These are phyloP conservation scores for Drosophila arawakana DNA, from an alignment of 1,140 invertebrate species.

Conservation along the genomic window DNA sequence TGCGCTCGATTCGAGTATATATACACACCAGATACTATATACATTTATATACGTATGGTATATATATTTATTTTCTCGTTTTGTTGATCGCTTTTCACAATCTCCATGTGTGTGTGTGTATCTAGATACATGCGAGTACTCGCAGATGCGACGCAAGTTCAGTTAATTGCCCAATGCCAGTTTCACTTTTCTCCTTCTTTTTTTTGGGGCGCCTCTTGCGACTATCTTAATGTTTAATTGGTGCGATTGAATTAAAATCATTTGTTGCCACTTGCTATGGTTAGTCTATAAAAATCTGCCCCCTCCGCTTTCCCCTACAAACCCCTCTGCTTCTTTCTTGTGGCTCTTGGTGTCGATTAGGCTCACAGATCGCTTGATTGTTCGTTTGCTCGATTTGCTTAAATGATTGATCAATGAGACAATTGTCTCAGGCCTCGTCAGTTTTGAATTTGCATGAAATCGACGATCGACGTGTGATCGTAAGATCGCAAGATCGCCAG, in stretches of 20 bases:
- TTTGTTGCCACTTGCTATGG: slow-evolving; percentile 70
- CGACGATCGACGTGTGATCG: background rate
- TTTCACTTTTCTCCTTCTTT: slow-evolving; percentile 33
- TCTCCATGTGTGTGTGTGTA: slow-evolving; percentile 27
- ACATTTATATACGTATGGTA: slow-evolving; percentile 42
- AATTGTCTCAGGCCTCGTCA: slow-evolving; percentile 60
- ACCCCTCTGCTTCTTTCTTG: background rate
- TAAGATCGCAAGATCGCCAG: slow-evolving; percentile 17
- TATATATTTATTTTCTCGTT: slow-evolving; percentile 60
- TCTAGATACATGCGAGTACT: background rate
- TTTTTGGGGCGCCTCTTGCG: slow-evolving; percentile 50
- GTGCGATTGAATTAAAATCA: slow-evolving; percentile 84
- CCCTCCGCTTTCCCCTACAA: background rate
- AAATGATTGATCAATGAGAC: slow-evolving; percentile 84
- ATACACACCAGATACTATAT: slow-evolving; percentile 14
- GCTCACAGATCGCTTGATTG: slow-evolving; percentile 75
- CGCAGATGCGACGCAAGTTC: background rate
- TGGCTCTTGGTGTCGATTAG: slow-evolving; percentile 75
- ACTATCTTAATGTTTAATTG: slow-evolving; percentile 72
- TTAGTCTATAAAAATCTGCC: slow-evolving; percentile 1
- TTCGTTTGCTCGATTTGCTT: slow-evolving; percentile 63
- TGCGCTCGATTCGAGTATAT: slow-evolving; percentile 36
- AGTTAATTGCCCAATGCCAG: slow-evolving; percentile 38
- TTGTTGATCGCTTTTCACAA: slow-evolving; percentile 46
- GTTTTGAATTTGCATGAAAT: slow-evolving; percentile 79